Percentiles rank a stretch among this genome's conserved stretches.
These are phyloP conservation scores for Drosophila prostipennis DNA, from an alignment of 2,888 invertebrate species.

Conservation along the genomic window DNA sequence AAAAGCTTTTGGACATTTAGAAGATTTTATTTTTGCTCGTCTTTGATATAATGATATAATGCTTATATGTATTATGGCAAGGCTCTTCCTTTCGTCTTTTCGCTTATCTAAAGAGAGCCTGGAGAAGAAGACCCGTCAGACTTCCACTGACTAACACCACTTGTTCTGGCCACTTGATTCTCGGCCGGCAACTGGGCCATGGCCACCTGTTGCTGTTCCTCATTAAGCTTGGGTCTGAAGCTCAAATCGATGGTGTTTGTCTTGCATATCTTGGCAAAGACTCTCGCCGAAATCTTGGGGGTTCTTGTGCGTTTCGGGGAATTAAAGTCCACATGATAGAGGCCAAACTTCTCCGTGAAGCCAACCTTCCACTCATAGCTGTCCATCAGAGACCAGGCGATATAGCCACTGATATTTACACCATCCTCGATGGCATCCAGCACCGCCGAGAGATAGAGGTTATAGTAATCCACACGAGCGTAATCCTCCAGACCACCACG, in stretches of 20 bases:
- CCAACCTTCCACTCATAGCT: slow-evolving; percentile 93
- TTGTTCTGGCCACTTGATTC: background rate
- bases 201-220: slow-evolving; percentile 65
- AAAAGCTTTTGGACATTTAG: too few species aligned
- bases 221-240: slow-evolving; percentile 75
- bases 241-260: slow-evolving; percentile 83
- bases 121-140: slow-evolving; percentile 22
- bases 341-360: slow-evolving; percentile 90
- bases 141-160: slow-evolving; percentile 44
- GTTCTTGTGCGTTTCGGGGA: slow-evolving; percentile 88
- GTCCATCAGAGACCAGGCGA: slow-evolving; percentile 92
- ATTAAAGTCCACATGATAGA: slow-evolving; percentile 89
- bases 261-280: slow-evolving; percentile 86
- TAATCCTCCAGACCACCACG: slow-evolving; percentile 84
- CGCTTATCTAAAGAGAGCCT: slow-evolving; percentile 16
- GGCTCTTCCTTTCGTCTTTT: too few species aligned
- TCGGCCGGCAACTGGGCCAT: slow-evolving; percentile 68
- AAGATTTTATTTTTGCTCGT: too few species aligned
- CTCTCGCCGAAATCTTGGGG: slow-evolving; percentile 88
- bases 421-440: slow-evolving; percentile 85
- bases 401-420: slow-evolving; percentile 88
- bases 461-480: slow-evolving; percentile 85
- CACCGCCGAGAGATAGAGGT: slow-evolving; percentile 82
- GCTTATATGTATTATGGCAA: too few species aligned
- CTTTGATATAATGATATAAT: too few species aligned